phyloP scores from a whole-genome alignment of 1,140 invertebrate genomes.

The Tachypleus tridentatus region DNA sequence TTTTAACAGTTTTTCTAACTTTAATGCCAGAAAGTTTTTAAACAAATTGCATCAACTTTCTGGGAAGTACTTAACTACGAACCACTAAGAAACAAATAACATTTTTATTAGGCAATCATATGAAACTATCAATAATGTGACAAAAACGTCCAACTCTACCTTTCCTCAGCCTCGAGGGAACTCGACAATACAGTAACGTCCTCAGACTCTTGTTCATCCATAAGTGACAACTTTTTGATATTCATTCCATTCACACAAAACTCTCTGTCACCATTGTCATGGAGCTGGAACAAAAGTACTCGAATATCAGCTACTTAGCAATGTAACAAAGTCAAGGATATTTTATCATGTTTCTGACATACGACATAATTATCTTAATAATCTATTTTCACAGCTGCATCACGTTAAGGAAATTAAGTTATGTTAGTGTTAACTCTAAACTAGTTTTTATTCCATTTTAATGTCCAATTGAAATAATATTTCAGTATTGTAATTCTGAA shows the following conservation, averaged over 20 bases:
- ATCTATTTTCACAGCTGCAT: no score
- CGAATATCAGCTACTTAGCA: no score
- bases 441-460: no score
- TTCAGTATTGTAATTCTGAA: no score
- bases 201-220: slow-evolving; percentile 8
- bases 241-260: slow-evolving; percentile 15
- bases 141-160: slow-evolving; percentile 22
- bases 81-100: neutral
- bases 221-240: slow-evolving; percentile 13
- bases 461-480: no score
- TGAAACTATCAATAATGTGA: neutral
- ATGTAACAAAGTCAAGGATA: no score
- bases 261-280: slow-evolving; percentile 12
- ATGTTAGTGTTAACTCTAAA: no score
- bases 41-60: neutral
- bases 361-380: no score
- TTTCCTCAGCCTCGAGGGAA: slow-evolving; percentile 34
- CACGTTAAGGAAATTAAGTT: no score
- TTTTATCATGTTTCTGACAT: no score
- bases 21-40: no score
- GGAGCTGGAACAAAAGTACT: slow-evolving; percentile 1
- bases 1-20: no score
- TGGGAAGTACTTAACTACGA: neutral
- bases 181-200: slow-evolving; percentile 28
- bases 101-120: neutral